Percentiles rank a stretch among this genome's conserved stretches.
These are phyloP conservation scores for Conger conger DNA, from an alignment of 2,113 vertebrate species.

Conservation along the genomic window DNA sequence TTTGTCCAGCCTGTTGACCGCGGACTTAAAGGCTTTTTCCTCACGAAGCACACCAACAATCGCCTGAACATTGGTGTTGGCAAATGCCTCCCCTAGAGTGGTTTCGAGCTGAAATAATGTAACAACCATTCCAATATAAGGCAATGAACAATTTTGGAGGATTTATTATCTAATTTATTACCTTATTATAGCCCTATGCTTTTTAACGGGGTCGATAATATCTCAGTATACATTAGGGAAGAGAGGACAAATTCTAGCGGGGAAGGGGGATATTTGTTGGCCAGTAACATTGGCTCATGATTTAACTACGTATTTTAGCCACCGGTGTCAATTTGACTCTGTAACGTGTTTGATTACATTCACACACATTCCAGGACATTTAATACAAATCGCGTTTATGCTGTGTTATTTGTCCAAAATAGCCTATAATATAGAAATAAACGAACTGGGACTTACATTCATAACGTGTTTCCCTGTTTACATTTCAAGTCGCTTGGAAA, in stretches of 20 bases:
- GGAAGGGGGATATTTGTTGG: no score
- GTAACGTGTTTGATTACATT: not conserved
- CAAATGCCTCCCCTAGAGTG: constrained; percentile 39
- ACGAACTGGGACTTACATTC: constrained; percentile 21
- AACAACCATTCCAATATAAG: not conserved
- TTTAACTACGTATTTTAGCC: no score
- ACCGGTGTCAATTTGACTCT: not conserved
- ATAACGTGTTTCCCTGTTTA: not conserved
- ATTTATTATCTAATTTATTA: no score
- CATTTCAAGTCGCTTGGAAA: no score
- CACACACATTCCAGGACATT: not conserved
- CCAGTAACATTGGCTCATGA: no score
- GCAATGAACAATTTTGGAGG: not conserved
- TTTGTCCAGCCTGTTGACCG: constrained; percentile 48
- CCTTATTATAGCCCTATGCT: no score
- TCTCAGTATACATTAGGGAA: no score
- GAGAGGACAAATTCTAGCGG: no score
- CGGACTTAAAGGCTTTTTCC: constrained; percentile 40
- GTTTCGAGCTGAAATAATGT: constrained; percentile 36
- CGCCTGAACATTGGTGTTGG: constrained; percentile 31
- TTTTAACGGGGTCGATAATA: no score
- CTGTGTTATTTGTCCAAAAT: not conserved
- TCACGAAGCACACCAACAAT: constrained; percentile 29
- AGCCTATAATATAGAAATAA: not conserved
- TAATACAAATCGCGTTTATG: not conserved